Base-by-base conservation (phyloP, 2,888 invertebrate genomes). In the Pollenia griseotomentosa region DNA sequence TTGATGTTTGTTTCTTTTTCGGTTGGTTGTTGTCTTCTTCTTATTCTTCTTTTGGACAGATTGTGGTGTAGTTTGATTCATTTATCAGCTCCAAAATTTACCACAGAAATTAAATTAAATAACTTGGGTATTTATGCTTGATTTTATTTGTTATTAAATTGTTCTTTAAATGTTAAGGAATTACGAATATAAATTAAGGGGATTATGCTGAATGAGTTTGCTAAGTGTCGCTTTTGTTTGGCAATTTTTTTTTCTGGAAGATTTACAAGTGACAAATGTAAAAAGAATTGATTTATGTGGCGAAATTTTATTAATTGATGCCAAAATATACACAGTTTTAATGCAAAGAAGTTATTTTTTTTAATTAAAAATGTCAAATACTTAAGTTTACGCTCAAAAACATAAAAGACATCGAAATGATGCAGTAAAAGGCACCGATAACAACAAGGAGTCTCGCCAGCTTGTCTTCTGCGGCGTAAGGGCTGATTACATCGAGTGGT, bases 41-140 rank as follows among this genome's bases (percentile, higher is more conserved):
- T 57, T 42, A 4, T 23, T 11, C n/a, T 71, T 71, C 2, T 11
- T 33, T 40, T 16, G 46, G 14, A 16, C n/a, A 48, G 48, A 59
- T 73, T 75, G 55, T 19, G 74, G 75, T 51, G 46, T 44, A 53
- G 53, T 61, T 83, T 75, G 57, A 75, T 80, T 80, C 73, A 73
- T 83, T 83, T 83, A 80, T 83, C 83, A 77, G 82, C 63, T 82
- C 12, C 46, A 71, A 75, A 33, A 82, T 82, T 85, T 79, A 79
- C 68, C 84, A 75, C 74, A 78, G 53, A 82, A 82, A 81, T 74
- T 82, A 84, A 82, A 84, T 84, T 74, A 84, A 84, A 82, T 82
- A 68, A 68, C 23, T 82, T 61, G 19, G 51, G 46, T 78, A 70
- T 82, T 81, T 79, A 55, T 87, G 70, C 77, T 40, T 65, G 46